A percentile compares a stretch with the other conserved stretches of the same genome.
phyloP scores from a whole-genome alignment of 2,797 vertebrate species.

The Labeo calbasu region DNA sequence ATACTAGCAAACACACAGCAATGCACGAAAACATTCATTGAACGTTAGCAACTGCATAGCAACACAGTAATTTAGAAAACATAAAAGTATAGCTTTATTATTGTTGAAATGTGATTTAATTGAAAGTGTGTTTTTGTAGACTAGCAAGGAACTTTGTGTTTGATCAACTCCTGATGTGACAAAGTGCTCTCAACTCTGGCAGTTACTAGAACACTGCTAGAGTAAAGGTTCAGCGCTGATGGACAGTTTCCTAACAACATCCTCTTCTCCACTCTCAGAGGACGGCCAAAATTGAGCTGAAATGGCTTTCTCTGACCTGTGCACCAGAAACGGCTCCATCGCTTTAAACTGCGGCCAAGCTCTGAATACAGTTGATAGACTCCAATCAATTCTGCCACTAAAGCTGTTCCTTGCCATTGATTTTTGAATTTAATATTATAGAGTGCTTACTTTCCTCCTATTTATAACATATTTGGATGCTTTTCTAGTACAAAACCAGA shows the following conservation, averaged over 20 bases:
- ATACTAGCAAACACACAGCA: too few relatives aligned
- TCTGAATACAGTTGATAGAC: conserved; percentile 59
- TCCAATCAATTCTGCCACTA: conserved; percentile 58
- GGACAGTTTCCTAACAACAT: conserved; percentile 31
- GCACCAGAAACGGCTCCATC: conserved; percentile 34
- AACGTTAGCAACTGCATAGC: neutral
- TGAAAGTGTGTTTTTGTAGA: neutral
- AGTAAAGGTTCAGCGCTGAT: conserved; percentile 39
- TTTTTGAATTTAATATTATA: conserved; percentile 53
- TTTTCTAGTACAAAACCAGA: conserved; percentile 33
- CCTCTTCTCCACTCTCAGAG: conserved; percentile 2
- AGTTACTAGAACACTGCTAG: conserved; percentile 20
- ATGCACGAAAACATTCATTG: neutral
- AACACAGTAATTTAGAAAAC: neutral
- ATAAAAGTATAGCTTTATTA: neutral
- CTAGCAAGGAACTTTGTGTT: conserved; percentile 1
- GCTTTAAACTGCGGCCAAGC: conserved; percentile 48
- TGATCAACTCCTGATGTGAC: conserved; percentile 27
- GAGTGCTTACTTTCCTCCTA: conserved; percentile 37
- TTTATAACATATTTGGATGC: conserved; percentile 13
- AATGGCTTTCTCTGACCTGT: conserved; percentile 53
- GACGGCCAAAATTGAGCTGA: conserved; percentile 33
- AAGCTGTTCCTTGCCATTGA: conserved; percentile 50
- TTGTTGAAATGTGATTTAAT: neutral
- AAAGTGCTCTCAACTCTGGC: conserved; percentile 24